Evolutionary conservation across 2,888 invertebrate genomes (phyloP).

Genomic region (Cataglyphis albicans): DNA sequence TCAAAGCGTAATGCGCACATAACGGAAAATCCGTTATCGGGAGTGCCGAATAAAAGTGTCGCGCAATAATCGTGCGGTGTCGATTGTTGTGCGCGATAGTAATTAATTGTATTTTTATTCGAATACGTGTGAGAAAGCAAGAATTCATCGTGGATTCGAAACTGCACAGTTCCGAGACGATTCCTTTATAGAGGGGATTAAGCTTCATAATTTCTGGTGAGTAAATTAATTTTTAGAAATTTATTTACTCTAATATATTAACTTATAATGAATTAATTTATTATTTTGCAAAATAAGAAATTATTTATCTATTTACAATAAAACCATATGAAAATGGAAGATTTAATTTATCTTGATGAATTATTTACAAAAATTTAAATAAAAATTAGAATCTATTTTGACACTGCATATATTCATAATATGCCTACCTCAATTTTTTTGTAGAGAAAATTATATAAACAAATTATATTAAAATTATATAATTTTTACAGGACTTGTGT

Average conservation of each 20-base stretch:
- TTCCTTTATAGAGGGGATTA: background rate
- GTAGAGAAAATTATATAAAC: background rate
- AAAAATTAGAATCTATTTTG: background rate
- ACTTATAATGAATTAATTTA: background rate
- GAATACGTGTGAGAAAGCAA: background rate
- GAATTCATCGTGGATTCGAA: background rate
- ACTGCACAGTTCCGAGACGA: background rate
- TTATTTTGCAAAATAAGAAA: background rate
- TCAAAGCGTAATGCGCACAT: background rate
- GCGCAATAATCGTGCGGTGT: background rate
- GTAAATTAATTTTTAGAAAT: slow-evolving; percentile 12
- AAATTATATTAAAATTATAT: background rate
- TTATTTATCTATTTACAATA: background rate
- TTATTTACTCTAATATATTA: background rate
- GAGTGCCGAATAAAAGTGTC: background rate
- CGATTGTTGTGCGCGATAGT: background rate
- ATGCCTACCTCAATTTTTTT: background rate
- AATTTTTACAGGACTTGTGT: background rate
- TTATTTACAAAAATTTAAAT: background rate
- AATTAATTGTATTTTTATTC: background rate
- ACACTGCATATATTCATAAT: background rate
- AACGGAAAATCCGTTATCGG: background rate
- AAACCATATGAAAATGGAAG: background rate
- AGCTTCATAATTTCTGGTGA: background rate
- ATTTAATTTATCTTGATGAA: background rate